phyloP scores from a whole-genome alignment of 1,140 invertebrate species.

The Pantala flavescens region DNA sequence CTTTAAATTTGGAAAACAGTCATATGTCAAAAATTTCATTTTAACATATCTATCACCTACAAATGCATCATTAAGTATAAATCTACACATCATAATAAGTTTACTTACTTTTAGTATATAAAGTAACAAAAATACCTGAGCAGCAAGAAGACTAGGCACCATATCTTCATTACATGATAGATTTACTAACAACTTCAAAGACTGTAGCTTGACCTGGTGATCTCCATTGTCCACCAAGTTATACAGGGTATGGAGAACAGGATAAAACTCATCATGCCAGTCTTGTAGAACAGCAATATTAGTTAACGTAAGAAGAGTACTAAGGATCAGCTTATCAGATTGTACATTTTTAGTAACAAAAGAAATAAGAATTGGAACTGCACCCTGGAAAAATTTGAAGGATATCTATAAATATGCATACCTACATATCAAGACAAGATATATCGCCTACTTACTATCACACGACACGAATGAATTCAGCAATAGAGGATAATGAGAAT shows the following conservation, averaged over 20 bases:
- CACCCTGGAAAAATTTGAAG: conserved; percentile 30
- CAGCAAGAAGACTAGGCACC: conserved; percentile 49
- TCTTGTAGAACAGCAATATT: conserved; percentile 39
- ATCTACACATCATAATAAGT: too few relatives aligned
- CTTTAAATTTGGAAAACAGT: too few relatives aligned
- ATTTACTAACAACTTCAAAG: conserved; percentile 52
- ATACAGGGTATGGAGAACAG: conserved; percentile 34
- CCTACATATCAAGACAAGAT: too few relatives aligned
- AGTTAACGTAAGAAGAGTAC: conserved; percentile 36
- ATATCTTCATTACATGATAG: conserved; percentile 50
- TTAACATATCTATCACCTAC: too few relatives aligned
- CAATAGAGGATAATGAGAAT: too few relatives aligned
- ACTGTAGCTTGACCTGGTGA: conserved; percentile 40
- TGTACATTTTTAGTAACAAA: conserved; percentile 29
- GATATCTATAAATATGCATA: too few relatives aligned
- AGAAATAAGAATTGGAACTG: conserved; percentile 35
- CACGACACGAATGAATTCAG: too few relatives aligned
- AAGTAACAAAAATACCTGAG: conserved; percentile 38
- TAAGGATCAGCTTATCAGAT: conserved; percentile 28
- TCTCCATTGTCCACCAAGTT: conserved; percentile 33
- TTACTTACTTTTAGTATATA: too few relatives aligned
- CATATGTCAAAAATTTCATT: too few relatives aligned
- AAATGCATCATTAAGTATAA: too few relatives aligned
- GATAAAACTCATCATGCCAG: conserved; percentile 38
- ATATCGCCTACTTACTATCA: too few relatives aligned